phyloP scores from a whole-genome alignment of 2,797 vertebrate genomes.

The Phoebastria nigripes region DNA sequence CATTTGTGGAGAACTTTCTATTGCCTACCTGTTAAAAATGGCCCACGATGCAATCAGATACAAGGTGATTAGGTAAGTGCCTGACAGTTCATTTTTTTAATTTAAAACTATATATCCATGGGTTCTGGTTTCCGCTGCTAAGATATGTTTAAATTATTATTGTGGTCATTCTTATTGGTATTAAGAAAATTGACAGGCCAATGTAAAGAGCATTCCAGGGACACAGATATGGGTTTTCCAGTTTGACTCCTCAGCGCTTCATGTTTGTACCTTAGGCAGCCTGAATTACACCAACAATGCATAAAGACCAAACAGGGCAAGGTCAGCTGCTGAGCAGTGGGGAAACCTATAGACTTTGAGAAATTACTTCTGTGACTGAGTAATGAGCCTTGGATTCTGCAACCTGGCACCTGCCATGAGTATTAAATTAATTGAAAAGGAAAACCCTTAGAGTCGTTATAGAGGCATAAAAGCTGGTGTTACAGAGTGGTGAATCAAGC shows the following conservation, averaged over 20 bases:
- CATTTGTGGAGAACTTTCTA: background rate
- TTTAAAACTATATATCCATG: background rate
- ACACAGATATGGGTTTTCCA: background rate
- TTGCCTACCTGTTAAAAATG: background rate
- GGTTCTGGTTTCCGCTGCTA: background rate
- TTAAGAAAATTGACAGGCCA: background rate
- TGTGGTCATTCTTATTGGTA: background rate
- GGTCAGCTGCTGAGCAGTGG: background rate
- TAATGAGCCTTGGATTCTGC: conserved; percentile 43
- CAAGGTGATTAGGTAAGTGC: background rate
- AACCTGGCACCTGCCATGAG: conserved; percentile 29
- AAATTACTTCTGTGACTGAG: conserved; percentile 21
- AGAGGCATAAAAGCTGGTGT: conserved; percentile 22
- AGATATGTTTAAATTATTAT: background rate
- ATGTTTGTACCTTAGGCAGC: background rate
- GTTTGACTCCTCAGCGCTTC: background rate
- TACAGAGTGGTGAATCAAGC: background rate
- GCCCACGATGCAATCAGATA: accelerated
- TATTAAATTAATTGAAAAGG: conserved; percentile 28
- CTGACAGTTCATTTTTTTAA: background rate
- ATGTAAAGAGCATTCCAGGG: background rate
- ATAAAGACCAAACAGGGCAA: background rate
- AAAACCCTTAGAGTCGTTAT: background rate
- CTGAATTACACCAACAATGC: background rate
- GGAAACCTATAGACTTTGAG: conserved; percentile 2